phyloP scores from a whole-genome alignment of 1,140 invertebrate species.

The Drosophila mauritiana region DNA sequence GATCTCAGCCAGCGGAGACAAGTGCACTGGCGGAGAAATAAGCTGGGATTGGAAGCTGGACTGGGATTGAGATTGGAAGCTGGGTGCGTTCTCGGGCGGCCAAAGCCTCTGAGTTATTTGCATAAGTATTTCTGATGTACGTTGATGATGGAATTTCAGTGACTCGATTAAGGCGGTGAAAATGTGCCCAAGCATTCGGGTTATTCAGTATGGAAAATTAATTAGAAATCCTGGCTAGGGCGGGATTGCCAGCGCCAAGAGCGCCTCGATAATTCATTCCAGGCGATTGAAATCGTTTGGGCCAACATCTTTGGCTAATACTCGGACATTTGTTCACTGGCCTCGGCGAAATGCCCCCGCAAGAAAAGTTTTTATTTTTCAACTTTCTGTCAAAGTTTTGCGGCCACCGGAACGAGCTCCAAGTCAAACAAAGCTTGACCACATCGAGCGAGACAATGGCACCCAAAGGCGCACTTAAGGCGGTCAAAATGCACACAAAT shows the following conservation, averaged over 20 bases:
- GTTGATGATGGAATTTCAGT: slow-evolving; percentile 27
- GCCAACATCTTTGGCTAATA: slow-evolving; percentile 57
- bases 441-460: slow-evolving; percentile 69
- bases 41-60: slow-evolving; percentile 18
- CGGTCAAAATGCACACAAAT: slow-evolving; percentile 71
- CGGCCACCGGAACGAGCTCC: slow-evolving; percentile 32
- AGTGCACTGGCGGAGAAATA: slow-evolving; percentile 33
- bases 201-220: slow-evolving; percentile 42
- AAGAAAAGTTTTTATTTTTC: slow-evolving; percentile 59
- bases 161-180: slow-evolving; percentile 16
- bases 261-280: neutral
- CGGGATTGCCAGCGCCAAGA: neutral
- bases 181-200: slow-evolving; percentile 26
- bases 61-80: neutral
- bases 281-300: slow-evolving; percentile 21
- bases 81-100: neutral
- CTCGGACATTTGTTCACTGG: slow-evolving; percentile 69
- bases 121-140: slow-evolving; percentile 49
- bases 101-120: slow-evolving; percentile 51
- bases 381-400: slow-evolving; percentile 51
- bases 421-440: slow-evolving; percentile 75
- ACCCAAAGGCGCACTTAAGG: slow-evolving; percentile 76
- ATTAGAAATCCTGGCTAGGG: slow-evolving; percentile 22
- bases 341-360: slow-evolving; percentile 33
- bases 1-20: slow-evolving; percentile 22